Conservation (phyloP, 2,888 invertebrate genomes). For the Drosophila fungiperda region DNA sequence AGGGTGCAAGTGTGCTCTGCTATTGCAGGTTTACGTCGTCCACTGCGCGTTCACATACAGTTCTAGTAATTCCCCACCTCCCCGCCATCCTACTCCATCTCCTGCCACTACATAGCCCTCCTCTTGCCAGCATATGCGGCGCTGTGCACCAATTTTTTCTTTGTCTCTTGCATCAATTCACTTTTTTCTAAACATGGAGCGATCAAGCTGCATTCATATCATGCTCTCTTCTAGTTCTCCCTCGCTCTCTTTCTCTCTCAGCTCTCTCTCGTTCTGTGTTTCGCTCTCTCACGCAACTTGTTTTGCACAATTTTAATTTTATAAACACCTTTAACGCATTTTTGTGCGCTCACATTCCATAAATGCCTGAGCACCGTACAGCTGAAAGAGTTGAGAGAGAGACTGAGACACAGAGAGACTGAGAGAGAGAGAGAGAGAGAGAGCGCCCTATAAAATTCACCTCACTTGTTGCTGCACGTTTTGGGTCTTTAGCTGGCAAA, state of each 20-base stretch:
- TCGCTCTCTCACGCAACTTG: constrained; percentile 67
- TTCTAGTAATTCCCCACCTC: not conserved
- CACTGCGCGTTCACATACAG: constrained; percentile 24
- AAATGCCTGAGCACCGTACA: constrained; percentile 64
- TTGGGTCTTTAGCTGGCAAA: constrained; percentile 11
- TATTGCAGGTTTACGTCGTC: constrained; percentile 59
- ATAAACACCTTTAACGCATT: constrained; percentile 81
- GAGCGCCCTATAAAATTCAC: constrained; percentile 55
- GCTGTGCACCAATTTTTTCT: constrained; percentile 76
- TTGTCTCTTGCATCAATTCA: constrained; percentile 76
- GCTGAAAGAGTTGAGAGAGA: constrained; percentile 6
- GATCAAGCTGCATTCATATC: constrained; percentile 23
- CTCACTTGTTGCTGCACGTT: constrained; percentile 57
- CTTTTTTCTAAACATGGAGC: constrained; percentile 71
- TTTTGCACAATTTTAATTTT: constrained; percentile 80
- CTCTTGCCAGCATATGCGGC: constrained; percentile 41
- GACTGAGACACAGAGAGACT: constrained; percentile 4
- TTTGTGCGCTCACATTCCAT: constrained; percentile 80
- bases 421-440: constrained; percentile 17
- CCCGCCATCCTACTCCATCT: not conserved
- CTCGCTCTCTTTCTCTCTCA: constrained; percentile 8
- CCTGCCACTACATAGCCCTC: not conserved
- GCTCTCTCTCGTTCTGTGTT: constrained; percentile 1
- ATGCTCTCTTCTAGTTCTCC: constrained; percentile 2
- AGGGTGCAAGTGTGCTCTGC: constrained; percentile 67